phyloP scores from a whole-genome alignment of 2,888 invertebrate genomes.

The Oscheius onirici region DNA sequence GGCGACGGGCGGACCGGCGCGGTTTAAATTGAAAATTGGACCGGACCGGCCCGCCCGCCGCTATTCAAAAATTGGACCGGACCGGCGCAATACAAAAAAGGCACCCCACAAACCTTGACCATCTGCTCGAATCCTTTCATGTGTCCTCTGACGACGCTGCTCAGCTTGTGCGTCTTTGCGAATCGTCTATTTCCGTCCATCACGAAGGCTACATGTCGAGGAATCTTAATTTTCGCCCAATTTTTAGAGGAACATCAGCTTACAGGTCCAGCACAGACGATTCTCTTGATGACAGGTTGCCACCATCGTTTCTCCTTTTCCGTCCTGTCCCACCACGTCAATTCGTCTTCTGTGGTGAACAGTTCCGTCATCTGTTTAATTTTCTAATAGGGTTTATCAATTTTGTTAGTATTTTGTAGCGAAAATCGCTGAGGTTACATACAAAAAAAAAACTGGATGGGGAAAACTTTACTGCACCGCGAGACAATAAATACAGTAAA shows the following conservation, averaged over 20 bases:
- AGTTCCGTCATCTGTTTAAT: neutral
- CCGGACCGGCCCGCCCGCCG: too few relatives aligned
- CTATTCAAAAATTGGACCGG: too few relatives aligned
- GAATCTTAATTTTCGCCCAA: constrained; percentile 76
- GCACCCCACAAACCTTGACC: constrained; percentile 73
- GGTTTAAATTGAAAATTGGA: too few relatives aligned
- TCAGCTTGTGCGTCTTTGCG: constrained; percentile 83
- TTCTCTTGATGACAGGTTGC: constrained; percentile 30
- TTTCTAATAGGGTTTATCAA: too few relatives aligned
- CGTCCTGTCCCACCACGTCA: constrained; percentile 34
- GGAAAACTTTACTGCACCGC: neutral
- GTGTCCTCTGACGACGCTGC: constrained; percentile 83
- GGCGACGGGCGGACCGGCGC: too few relatives aligned
- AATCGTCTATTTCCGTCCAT: constrained; percentile 98
- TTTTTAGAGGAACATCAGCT: neutral
- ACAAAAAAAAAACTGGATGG: neutral
- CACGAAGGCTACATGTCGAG: constrained; percentile 92
- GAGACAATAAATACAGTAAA: neutral
- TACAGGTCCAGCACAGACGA: constrained; percentile 34
- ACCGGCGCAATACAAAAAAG: too few relatives aligned
- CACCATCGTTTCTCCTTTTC: constrained; percentile 37
- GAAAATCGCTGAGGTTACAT: neutral
- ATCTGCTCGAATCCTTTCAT: constrained; percentile 73
- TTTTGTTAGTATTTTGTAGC: neutral
- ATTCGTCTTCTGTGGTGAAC: constrained; percentile 19